Percentiles rank a stretch among this genome's conserved stretches.
phyloP scores from a whole-genome alignment of 2,113 vertebrate species.

The Murina feae region DNA sequence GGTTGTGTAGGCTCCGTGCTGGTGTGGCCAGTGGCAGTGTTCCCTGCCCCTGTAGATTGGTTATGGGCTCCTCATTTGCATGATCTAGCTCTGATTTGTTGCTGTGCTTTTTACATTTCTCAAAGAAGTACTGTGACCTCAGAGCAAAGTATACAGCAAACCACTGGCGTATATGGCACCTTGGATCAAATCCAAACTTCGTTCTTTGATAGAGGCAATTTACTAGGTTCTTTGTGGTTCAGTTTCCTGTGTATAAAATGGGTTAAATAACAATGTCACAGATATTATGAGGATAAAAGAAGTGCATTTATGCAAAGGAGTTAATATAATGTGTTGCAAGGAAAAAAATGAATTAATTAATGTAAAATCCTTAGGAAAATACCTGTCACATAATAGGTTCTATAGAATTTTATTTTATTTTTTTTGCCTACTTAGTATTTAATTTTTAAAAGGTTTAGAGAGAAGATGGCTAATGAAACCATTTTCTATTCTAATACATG shows the following conservation, averaged over 20 bases:
- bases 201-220: background rate
- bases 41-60: background rate
- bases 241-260: background rate
- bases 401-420: background rate
- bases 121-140: background rate
- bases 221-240: background rate
- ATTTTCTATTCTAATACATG: background rate
- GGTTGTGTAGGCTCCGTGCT: background rate
- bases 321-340: background rate
- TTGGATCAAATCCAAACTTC: background rate
- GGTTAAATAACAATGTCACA: background rate
- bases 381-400: background rate
- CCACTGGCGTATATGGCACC: background rate
- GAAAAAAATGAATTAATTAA: background rate
- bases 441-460: background rate
- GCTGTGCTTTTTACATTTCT: background rate
- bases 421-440: background rate
- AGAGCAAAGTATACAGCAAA: background rate
- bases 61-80: background rate
- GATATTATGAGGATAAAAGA: background rate
- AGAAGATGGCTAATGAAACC: background rate
- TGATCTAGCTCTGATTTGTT: background rate
- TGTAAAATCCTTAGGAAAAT: slow-evolving; percentile 31
- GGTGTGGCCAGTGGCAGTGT: background rate
- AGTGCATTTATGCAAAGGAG: background rate